Conservation (phyloP, 2,888 invertebrate species). For the Geophilus truncorum region DNA sequence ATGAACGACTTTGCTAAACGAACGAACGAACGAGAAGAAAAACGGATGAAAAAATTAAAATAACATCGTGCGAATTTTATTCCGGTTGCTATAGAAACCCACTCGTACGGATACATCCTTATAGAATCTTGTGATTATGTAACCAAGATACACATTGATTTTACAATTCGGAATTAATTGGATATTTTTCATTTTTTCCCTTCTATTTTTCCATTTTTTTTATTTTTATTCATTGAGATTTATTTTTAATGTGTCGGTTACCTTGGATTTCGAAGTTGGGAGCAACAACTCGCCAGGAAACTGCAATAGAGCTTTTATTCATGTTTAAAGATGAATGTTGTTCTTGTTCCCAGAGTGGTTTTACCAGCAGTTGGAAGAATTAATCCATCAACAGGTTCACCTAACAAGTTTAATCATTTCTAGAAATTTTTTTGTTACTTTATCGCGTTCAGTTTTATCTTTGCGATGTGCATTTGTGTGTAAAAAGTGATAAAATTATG, state of each 20-base stretch:
- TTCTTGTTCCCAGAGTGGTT: constrained; percentile 13
- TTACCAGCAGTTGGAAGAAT: constrained; percentile 3
- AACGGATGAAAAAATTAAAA: not conserved
- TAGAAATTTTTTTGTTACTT: not conserved
- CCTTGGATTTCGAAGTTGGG: not conserved
- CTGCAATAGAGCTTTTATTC: not conserved
- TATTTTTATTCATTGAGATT: not conserved
- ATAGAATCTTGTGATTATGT: not conserved
- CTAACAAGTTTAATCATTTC: not conserved
- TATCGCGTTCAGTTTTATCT: not conserved
- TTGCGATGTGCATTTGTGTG: not conserved
- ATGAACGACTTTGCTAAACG: not conserved
- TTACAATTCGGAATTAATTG: not conserved
- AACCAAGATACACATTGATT: not conserved
- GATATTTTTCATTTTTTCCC: not conserved
- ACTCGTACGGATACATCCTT: not conserved
- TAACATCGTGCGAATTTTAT: not conserved
- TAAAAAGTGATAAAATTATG: not conserved
- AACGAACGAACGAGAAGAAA: not conserved
- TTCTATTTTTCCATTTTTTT: not conserved
- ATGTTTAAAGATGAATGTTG: constrained; percentile 25
- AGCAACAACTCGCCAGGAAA: constrained; percentile 25
- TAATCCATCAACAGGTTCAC: constrained; percentile 1
- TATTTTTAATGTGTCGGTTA: not conserved
- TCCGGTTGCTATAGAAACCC: not conserved